Percentiles rank a stretch among this genome's conserved stretches.
Evolutionary conservation across 2,888 invertebrate genomes (phyloP).

Genomic region (Epistrophella euchroma): DNA sequence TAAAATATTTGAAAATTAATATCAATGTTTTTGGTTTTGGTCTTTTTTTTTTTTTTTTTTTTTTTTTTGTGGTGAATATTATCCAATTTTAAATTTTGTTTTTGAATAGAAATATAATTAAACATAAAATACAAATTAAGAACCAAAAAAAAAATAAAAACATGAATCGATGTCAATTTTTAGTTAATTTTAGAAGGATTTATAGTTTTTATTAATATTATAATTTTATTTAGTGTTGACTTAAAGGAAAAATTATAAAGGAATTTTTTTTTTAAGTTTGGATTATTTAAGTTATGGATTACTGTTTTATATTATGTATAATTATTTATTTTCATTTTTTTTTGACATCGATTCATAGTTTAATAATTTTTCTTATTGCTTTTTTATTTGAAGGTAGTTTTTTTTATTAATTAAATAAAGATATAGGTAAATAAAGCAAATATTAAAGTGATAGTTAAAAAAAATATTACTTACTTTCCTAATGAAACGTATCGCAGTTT

Average conservation of each 20-base stretch:
- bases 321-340: not conserved
- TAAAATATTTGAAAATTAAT: conserved; percentile 77
- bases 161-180: conserved; percentile 48
- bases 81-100: conserved; percentile 47
- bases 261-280: no score
- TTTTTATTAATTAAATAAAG: not conserved
- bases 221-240: no score
- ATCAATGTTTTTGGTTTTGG: conserved; percentile 52
- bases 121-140: not conserved
- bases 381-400: conserved; percentile 6
- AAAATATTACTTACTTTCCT: conserved; percentile 89
- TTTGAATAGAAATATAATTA: conserved; percentile 37
- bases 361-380: conserved; percentile 2
- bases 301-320: no score
- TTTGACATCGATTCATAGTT: conserved; percentile 38
- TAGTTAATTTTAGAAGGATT: not conserved
- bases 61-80: conserved; percentile 36
- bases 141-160: not conserved
- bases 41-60: conserved; percentile 62
- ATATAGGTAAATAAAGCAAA: conserved; percentile 41
- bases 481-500: conserved; percentile 95
- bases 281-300: no score
- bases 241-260: no score
- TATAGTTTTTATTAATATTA: no score
- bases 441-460: not conserved